Conservation (phyloP, 2,113 vertebrate species). For the Excalfactoria chinensis region DNA sequence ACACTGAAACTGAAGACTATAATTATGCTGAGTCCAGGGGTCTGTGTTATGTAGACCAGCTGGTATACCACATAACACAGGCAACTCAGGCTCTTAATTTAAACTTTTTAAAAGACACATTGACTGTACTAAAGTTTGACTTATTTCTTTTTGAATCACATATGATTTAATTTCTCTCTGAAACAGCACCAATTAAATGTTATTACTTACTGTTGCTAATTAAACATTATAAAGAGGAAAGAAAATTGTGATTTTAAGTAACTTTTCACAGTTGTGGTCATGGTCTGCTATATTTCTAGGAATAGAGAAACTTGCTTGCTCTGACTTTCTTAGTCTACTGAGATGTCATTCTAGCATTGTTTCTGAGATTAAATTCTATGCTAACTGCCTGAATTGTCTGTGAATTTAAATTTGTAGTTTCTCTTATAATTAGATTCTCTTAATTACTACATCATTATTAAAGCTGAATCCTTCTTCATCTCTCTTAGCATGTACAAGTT, state of each 20-base stretch:
- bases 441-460: background rate
- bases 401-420: background rate
- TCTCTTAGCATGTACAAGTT: background rate
- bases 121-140: background rate
- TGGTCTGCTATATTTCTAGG: background rate
- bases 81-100: background rate
- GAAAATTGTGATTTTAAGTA: background rate
- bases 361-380: background rate
- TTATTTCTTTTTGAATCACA: background rate
- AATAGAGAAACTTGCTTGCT: background rate
- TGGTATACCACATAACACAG: background rate
- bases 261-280: background rate
- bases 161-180: background rate
- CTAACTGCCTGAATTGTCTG: background rate
- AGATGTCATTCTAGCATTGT: background rate
- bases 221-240: background rate
- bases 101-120: background rate
- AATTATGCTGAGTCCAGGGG: background rate
- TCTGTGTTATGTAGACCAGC: background rate
- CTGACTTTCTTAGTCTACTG: background rate
- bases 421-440: background rate
- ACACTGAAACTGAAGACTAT: background rate
- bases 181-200: background rate
- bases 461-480: background rate
- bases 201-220: background rate